Conservation (phyloP, 2,797 vertebrate species). For the Melanogrammus aeglefinus region DNA sequence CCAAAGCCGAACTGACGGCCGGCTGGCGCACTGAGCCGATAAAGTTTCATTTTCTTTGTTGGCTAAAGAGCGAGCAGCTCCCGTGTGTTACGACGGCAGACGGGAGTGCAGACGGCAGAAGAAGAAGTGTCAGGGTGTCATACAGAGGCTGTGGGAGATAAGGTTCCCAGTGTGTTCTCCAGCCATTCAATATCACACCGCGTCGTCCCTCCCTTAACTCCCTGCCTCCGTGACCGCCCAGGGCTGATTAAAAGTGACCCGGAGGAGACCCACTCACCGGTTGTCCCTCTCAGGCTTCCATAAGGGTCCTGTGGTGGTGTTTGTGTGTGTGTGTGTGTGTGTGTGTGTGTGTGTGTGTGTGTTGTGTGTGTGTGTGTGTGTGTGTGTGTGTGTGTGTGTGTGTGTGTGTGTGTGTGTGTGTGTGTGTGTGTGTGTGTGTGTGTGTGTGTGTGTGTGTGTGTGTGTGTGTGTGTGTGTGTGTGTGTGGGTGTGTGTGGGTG, state of each 20-base stretch:
- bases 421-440: slow-evolving; percentile 14
- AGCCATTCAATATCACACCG: slow-evolving; percentile 12
- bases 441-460: slow-evolving; percentile 17
- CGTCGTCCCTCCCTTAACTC: slow-evolving; percentile 13
- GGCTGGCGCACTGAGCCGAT: slow-evolving; percentile 39
- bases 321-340: slow-evolving; percentile 9
- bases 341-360: slow-evolving; percentile 7
- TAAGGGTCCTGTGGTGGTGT: not conserved
- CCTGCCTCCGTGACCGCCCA: slow-evolving; percentile 31
- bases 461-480: slow-evolving; percentile 3
- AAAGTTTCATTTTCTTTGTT: slow-evolving; percentile 71
- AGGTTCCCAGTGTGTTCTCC: slow-evolving; percentile 46
- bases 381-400: slow-evolving; percentile 17
- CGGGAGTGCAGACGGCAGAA: not conserved
- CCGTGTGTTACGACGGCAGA: slow-evolving; percentile 40
- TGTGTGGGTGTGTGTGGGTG: not conserved
- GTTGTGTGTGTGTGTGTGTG: slow-evolving; percentile 15
- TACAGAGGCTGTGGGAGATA: slow-evolving; percentile 41
- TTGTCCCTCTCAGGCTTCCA: not conserved
- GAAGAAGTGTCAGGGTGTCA: not conserved
- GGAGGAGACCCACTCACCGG: slow-evolving; percentile 19
- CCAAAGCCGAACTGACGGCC: slow-evolving; percentile 46
- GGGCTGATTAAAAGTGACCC: slow-evolving; percentile 51
- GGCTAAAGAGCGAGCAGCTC: slow-evolving; percentile 56
- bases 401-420: slow-evolving; percentile 10